Evolutionary conservation across 1,140 invertebrate genomes (phyloP), one percentile per base, ranked within the genome.

Genomic region (Procambarus virginalis): DNA sequence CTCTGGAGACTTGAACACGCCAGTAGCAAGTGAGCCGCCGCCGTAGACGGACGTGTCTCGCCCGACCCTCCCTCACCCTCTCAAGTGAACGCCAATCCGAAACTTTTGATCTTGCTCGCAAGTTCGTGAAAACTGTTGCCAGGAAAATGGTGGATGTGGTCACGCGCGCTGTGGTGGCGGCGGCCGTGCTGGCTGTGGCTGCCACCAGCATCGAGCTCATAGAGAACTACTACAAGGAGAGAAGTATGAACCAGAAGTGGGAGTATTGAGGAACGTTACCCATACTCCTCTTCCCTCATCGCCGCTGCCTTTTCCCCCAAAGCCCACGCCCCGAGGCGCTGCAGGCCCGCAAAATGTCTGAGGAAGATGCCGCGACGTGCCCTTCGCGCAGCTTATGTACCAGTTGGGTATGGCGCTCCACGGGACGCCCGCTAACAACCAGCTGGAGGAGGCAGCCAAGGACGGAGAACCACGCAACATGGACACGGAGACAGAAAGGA

Each of bases 161-260:
- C 2, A 6, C 22, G 34, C 17, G 22, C 17, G 22, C 22, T 68
- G 80, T 83, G 45, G 20, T 83, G 45, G 80, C 58, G 79, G 58
- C 20, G 48, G n/a, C 20, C 2, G n/a, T 20, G 48, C 49, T 83
- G 34, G 58, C 80, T 10, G 45, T n/a, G 17, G 34, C 34, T 3
- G 45, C 22, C 45, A n/a, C 17, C 9, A 68, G 82, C 34, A 51
- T 84, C 10, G 82, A 84, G 49, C 3, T 84, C 5, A 84, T 84
- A 5, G 82, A 84, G 68, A 84, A 84, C 70, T 73, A 73, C 68
- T 84, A 84, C 68, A 84, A 68, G 82, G 82, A 1, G 82, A 84
- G 68, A 84, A 84, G 51, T 84, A 84, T 64, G 64, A 84, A 68
- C 82, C 82, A 0, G 82, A 84, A 22, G 82, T 2, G 34, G 68